phyloP scores from a whole-genome alignment of 2,113 vertebrate genomes.

The Anguilla japonica region DNA sequence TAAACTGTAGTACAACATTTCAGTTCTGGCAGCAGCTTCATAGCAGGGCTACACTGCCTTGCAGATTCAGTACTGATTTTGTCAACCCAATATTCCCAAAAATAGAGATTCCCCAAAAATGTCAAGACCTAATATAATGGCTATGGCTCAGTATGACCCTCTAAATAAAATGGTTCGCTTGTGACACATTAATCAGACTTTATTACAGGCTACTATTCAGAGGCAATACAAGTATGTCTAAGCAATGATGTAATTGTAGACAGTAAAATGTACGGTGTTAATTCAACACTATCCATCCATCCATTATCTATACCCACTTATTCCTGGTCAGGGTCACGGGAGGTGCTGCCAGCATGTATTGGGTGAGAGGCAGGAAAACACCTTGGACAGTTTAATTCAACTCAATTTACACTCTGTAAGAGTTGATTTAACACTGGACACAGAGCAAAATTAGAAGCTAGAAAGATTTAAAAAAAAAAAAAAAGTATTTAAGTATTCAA shows the following conservation, averaged over 20 bases:
- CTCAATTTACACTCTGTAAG: too few relatives aligned
- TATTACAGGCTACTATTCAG: neutral
- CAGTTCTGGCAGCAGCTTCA: neutral
- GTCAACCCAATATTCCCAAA: too few relatives aligned
- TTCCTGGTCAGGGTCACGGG: too few relatives aligned
- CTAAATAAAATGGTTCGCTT: neutral
- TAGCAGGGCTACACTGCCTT: neutral
- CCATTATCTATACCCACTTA: too few relatives aligned
- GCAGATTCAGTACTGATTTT: neutral
- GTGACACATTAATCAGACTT: too few relatives aligned
- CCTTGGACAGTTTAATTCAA: too few relatives aligned
- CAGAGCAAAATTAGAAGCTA: neutral
- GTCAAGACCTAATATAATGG: neutral
- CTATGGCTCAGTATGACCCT: neutral
- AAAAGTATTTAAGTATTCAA: too few relatives aligned
- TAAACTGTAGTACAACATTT: neutral
- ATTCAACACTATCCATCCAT: too few relatives aligned
- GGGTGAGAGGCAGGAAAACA: too few relatives aligned
- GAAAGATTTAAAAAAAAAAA: neutral
- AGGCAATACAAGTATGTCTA: neutral
- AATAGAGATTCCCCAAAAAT: too few relatives aligned
- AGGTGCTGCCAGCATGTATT: too few relatives aligned
- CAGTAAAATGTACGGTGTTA: too few relatives aligned
- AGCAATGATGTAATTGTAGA: neutral
- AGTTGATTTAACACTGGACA: neutral